phyloP scores from a whole-genome alignment of 2,113 vertebrate genomes.

The Syrmaticus mikado region DNA sequence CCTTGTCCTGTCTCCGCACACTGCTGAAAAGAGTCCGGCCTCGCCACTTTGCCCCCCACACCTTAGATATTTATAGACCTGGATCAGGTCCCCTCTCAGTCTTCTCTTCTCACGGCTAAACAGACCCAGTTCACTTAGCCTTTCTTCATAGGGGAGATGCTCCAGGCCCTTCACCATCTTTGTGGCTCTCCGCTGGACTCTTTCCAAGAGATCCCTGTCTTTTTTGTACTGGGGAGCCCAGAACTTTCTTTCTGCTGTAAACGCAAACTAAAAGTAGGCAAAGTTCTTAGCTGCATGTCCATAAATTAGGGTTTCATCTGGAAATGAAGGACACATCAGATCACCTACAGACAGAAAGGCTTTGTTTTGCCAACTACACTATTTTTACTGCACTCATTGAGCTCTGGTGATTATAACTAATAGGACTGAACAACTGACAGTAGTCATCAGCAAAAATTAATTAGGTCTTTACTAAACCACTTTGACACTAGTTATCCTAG shows the following conservation, averaged over 20 bases:
- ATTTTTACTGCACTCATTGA: not conserved
- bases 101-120: too few species aligned
- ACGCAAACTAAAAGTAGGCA: not conserved
- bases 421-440: not conserved
- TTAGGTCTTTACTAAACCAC: not conserved
- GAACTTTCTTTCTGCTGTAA: not conserved
- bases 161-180: too few species aligned
- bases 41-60: too few species aligned
- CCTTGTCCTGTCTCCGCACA: too few species aligned
- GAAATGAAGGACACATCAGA: not conserved
- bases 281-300: not conserved
- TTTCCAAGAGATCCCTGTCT: too few species aligned
- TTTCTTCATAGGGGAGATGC: too few species aligned
- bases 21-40: too few species aligned
- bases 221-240: too few species aligned
- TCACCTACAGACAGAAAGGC: not conserved
- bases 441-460: constrained; percentile 4
- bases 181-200: too few species aligned
- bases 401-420: not conserved
- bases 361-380: not conserved
- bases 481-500: not conserved
- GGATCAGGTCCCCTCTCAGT: too few species aligned
- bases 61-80: too few species aligned
- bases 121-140: too few species aligned
- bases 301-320: not conserved